Conservation (phyloP, 2,888 invertebrate genomes). For the Phorcus lineatus region DNA sequence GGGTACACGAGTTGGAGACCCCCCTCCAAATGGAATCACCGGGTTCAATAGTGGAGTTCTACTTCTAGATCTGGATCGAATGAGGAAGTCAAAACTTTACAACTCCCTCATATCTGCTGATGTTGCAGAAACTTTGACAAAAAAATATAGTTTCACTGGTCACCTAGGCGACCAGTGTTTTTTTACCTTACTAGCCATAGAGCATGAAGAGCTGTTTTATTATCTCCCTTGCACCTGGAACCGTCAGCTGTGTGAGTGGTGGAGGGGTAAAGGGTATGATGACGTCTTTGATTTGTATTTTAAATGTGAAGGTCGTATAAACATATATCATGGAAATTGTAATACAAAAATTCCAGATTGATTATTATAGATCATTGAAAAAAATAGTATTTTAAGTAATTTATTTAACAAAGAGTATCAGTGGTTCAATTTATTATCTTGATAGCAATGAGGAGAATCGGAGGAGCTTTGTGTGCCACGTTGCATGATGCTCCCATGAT, state of each 20-base stretch:
- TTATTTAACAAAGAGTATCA: no score
- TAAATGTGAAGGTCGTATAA: slow-evolving; percentile 78
- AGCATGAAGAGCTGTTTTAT: slow-evolving; percentile 84
- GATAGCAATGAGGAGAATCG: no score
- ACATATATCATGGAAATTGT: slow-evolving; percentile 75
- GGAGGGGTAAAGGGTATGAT: slow-evolving; percentile 85
- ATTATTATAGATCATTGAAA: not conserved
- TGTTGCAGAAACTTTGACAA: slow-evolving; percentile 63
- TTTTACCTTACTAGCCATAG: slow-evolving; percentile 84
- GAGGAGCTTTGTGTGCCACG: no score
- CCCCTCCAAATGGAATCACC: slow-evolving; percentile 78
- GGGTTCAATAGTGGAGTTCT: slow-evolving; percentile 89
- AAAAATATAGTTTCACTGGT: slow-evolving; percentile 75
- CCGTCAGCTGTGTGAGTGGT: slow-evolving; percentile 88
- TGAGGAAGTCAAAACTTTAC: slow-evolving; percentile 81
- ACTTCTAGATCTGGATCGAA: slow-evolving; percentile 82
- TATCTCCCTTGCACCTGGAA: slow-evolving; percentile 87
- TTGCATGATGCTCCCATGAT: no score
- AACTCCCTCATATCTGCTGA: slow-evolving; percentile 76
- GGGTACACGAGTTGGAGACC: slow-evolving; percentile 80
- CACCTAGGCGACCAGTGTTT: slow-evolving; percentile 90
- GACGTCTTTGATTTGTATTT: slow-evolving; percentile 85
- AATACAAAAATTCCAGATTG: slow-evolving; percentile 69
- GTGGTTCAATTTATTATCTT: no score
- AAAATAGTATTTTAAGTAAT: not conserved